A percentile compares a stretch with the other conserved stretches of the same genome.
phyloP scores from a whole-genome alignment of 2,797 vertebrate species.

The Sitta carolinensis region DNA sequence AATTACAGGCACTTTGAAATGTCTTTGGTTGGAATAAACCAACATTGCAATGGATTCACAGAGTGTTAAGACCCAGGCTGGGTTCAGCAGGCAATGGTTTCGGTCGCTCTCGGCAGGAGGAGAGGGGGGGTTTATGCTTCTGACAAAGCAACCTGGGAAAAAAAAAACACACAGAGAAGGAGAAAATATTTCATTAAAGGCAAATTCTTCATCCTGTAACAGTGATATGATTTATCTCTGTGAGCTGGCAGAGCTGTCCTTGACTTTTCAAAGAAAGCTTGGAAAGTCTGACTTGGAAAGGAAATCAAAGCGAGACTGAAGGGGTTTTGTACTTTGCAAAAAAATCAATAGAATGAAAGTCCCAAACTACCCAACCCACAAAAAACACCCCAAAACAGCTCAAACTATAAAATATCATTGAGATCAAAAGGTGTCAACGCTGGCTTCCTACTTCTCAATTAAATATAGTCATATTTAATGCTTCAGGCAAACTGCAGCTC shows the following conservation, averaged over 20 bases:
- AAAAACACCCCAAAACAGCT: background rate
- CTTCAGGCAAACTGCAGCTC: background rate
- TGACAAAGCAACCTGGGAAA: conserved; percentile 88
- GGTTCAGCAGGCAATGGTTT: conserved; percentile 89
- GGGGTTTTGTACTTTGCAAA: background rate
- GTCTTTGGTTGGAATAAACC: conserved; percentile 99
- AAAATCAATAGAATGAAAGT: background rate
- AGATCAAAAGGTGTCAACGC: background rate
- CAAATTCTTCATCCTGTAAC: background rate
- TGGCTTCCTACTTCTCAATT: background rate
- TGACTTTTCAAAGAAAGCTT: conserved; percentile 6
- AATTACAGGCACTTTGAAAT: conserved; percentile 99
- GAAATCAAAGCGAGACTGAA: background rate
- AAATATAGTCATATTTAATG: background rate
- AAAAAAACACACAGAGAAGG: conserved; percentile 33
- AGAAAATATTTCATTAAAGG: conserved; percentile 40
- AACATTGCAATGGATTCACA: conserved; percentile 94
- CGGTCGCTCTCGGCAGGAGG: conserved; percentile 50
- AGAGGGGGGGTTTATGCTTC: conserved; percentile 81
- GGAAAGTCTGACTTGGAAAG: conserved; percentile 6
- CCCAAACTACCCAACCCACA: background rate
- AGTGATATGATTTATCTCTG: conserved; percentile 11
- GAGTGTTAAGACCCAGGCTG: conserved; percentile 83
- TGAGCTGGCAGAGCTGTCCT: conserved; percentile 11
- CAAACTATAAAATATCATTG: background rate